Percentiles rank a stretch among this genome's conserved stretches.
Conservation (phyloP, 2,888 invertebrate genomes). For the Pammene fasciana region DNA sequence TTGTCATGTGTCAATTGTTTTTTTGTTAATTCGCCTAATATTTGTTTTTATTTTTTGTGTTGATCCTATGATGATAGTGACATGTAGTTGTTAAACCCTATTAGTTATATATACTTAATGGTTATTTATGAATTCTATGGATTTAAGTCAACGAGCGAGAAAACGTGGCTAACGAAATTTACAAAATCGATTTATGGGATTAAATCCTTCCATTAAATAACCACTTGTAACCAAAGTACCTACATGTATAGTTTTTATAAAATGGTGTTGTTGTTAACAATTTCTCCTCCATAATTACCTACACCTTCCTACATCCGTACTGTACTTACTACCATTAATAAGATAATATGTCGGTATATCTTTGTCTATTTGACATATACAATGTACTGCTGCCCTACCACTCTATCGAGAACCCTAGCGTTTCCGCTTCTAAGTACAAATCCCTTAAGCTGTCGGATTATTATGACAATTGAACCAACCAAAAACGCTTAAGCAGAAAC, state of each 20-base stretch:
- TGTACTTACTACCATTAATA: slow-evolving; percentile 59
- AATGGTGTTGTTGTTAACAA: background rate
- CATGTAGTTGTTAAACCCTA: no score
- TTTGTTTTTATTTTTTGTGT: no score
- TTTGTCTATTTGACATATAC: slow-evolving; percentile 75
- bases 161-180: no score
- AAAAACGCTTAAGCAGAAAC: slow-evolving; percentile 1
- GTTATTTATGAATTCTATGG: no score
- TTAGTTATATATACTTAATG: no score
- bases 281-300: slow-evolving; percentile 35
- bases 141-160: no score
- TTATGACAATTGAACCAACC: background rate
- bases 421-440: background rate
- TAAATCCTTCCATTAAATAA: no score
- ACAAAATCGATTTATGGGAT: no score
- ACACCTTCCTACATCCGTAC: slow-evolving; percentile 36
- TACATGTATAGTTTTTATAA: background rate
- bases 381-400: slow-evolving; percentile 51
- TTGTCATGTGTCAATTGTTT: no score
- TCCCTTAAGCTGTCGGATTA: slow-evolving; percentile 6
- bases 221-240: no score
- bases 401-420: slow-evolving; percentile 36
- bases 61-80: no score
- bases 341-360: slow-evolving; percentile 73
- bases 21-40: no score